These are phyloP conservation scores for Temnothorax curvispinosus DNA, from an alignment of 1,140 invertebrate species.

Conservation along the genomic window DNA sequence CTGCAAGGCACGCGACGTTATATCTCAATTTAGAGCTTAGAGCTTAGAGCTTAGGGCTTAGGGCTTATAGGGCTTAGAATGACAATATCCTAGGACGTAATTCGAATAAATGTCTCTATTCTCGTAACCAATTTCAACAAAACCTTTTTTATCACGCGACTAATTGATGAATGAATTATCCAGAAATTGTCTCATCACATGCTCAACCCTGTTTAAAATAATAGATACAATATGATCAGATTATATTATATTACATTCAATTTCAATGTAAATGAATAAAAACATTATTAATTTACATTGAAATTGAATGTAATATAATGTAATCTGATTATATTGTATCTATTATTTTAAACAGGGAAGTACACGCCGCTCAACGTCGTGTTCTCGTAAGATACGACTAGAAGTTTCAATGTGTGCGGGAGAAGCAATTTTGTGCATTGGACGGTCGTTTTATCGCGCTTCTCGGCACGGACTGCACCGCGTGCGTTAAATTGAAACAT, in stretches of 20 bases:
- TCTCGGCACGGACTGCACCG: neutral
- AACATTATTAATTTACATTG: no score
- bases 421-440: neutral
- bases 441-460: neutral
- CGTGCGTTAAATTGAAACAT: conserved; percentile 11
- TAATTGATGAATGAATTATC: neutral
- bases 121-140: neutral
- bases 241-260: no score
- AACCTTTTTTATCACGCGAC: neutral
- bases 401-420: neutral
- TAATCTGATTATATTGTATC: no score
- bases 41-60: no score
- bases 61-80: no score
- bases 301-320: no score
- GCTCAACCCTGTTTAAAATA: no score
- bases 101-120: neutral
- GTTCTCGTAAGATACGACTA: neutral
- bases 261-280: no score
- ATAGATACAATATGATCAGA: no score
- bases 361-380: neutral
- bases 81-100: no score
- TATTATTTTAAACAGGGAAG: no score
- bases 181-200: neutral
- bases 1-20: conserved; percentile 80
- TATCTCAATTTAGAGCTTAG: neutral